Conservation (phyloP, 2,113 vertebrate species). For the Caranx melampygus region DNA sequence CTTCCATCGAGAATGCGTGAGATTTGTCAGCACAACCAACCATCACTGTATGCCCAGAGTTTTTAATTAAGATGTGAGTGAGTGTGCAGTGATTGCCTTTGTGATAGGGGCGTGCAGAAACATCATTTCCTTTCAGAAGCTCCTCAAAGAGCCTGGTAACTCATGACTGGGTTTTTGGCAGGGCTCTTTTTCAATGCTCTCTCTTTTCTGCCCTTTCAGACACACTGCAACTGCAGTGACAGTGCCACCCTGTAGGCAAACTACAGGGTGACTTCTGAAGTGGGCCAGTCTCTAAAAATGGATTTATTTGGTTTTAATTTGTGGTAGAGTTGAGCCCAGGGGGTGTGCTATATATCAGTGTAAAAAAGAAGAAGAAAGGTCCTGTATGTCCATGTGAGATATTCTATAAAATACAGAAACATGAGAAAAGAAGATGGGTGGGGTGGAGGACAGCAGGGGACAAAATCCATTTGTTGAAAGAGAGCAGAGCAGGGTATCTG, state of each 20-base stretch:
- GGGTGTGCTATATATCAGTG: slow-evolving; percentile 16
- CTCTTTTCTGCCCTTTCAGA: slow-evolving; percentile 28
- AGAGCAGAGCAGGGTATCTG: slow-evolving; percentile 69
- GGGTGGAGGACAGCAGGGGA: slow-evolving; percentile 59
- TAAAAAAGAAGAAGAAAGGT: slow-evolving; percentile 14
- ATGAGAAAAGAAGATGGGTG: slow-evolving; percentile 39
- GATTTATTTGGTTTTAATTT: slow-evolving; percentile 61
- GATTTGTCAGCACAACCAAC: slow-evolving; percentile 42
- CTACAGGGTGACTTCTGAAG: slow-evolving; percentile 64
- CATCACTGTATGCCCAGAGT: slow-evolving; percentile 34
- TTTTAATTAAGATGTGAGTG: slow-evolving; percentile 72
- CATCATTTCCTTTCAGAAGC: slow-evolving; percentile 66
- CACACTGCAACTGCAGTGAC: slow-evolving; percentile 42
- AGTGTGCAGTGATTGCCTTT: slow-evolving; percentile 64
- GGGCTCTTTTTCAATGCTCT: slow-evolving; percentile 54
- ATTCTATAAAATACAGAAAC: slow-evolving; percentile 47
- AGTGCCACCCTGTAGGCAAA: slow-evolving; percentile 50
- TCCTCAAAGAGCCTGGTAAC: slow-evolving; percentile 50
- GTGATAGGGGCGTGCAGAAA: slow-evolving; percentile 55
- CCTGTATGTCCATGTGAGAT: slow-evolving; percentile 29
- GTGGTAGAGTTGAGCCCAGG: slow-evolving; percentile 35
- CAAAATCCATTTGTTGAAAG: slow-evolving; percentile 75
- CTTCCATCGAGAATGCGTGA: slow-evolving; percentile 6
- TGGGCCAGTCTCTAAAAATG: slow-evolving; percentile 46
- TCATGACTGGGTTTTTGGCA: slow-evolving; percentile 48